phyloP scores from a whole-genome alignment of 2,113 vertebrate genomes.

The Elachura formosa region DNA sequence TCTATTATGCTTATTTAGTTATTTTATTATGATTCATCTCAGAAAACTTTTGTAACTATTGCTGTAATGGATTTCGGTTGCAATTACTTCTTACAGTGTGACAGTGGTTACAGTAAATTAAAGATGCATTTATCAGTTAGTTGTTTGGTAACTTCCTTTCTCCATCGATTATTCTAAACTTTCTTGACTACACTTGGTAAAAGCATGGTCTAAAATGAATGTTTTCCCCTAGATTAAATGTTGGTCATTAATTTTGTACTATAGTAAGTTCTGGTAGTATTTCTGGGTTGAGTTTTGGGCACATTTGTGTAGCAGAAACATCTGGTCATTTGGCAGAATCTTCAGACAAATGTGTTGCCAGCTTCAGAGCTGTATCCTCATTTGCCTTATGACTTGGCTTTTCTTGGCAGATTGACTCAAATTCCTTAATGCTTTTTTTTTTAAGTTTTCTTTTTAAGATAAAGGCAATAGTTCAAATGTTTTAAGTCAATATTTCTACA shows the following conservation, averaged over 20 bases:
- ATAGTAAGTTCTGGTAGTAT: background rate
- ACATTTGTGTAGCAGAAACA: background rate
- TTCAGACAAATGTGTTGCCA: constrained; percentile 41
- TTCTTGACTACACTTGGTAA: background rate
- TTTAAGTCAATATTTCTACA: background rate
- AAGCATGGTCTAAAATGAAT: background rate
- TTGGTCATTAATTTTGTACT: background rate
- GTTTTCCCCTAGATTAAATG: background rate
- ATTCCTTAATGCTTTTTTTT: background rate
- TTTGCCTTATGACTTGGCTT: constrained; percentile 8
- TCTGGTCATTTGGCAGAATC: constrained; percentile 38
- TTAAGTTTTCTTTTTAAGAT: background rate
- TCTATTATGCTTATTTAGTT: background rate
- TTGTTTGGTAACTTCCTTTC: background rate
- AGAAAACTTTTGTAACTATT: background rate
- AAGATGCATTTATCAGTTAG: background rate
- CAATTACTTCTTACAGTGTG: background rate
- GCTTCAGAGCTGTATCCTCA: constrained; percentile 4
- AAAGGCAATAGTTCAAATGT: background rate
- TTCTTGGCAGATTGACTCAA: background rate
- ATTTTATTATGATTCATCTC: background rate
- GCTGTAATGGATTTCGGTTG: background rate
- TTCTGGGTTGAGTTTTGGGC: constrained; percentile 15
- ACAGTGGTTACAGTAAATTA: background rate
- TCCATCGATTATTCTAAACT: background rate